Base-by-base conservation (phyloP, 2,888 invertebrate genomes). In the Sphaerophoria taeniata region DNA sequence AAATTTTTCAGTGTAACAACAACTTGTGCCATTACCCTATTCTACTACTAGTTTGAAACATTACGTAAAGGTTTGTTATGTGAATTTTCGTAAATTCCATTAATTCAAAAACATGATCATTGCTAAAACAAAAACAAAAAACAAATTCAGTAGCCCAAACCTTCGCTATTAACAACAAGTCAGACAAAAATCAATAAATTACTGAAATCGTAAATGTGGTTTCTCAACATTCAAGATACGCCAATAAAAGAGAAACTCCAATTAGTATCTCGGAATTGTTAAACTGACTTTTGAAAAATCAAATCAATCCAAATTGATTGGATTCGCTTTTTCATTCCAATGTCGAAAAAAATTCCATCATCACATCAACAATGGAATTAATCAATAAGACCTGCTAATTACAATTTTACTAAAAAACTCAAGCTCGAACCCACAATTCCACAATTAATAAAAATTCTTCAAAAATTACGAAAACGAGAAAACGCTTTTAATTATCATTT, bases 401-500 rank as follows among this genome's bases (percentile, higher is more conserved):
- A 56, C 24, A 56, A 76, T 69, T 61, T 49, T 72, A 72, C 69
- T 24, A 24, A 24, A 24, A 24, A 84, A 61, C 51, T 56, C 70
- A 9, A 16, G 9, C 43, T 4, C 43, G 6, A 9, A 6, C 43
- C 3, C 43, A 43, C 43, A 43, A 43, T 43, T 43, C 24, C 51
- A 47, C 84, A 69, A 80, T 65, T 69, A 70, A 71, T 16, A 51
- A 47, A 63, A 67, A 70, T 79, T 43, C 39, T 39, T 39, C 39
- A 9, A 6, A 24, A 49, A 60, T 36, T 34, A 65, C 31, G 39
- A 53, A 72, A 56, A 80, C 56, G 76, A 73, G 80, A 76, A 85
- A 85, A 73, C 69, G 72, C 76, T 85, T 85, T 85, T 81, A 81
- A 85, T 85, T 85, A 81, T 81, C 85, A 85, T 81, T 75, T 24